Conservation (phyloP, 2,888 invertebrate genomes). For the Tiliacea citrago region DNA sequence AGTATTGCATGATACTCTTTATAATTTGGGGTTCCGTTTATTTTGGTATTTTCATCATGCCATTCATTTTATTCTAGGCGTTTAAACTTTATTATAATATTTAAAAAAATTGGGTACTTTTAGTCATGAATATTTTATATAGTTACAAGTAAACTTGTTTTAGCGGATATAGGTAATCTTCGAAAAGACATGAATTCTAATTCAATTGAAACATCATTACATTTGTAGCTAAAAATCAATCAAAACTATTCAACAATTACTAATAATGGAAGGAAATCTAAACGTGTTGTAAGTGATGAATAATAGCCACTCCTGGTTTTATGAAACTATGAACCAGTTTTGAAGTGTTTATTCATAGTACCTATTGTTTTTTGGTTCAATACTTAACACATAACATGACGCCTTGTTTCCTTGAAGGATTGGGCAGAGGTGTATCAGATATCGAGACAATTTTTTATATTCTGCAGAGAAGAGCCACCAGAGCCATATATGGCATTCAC, state of each 20-base stretch:
- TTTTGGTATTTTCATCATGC: background rate
- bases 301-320: background rate
- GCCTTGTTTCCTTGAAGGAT: background rate
- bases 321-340: background rate
- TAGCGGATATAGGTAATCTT: too few species aligned
- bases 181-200: background rate
- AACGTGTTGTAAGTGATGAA: background rate
- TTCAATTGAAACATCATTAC: background rate
- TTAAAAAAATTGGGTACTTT: background rate
- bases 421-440: background rate
- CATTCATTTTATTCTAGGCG: too few species aligned
- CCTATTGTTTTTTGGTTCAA: background rate
- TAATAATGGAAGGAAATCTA: conserved; percentile 27
- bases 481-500: too few species aligned
- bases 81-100: too few species aligned
- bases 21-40: conserved; percentile 20
- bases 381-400: background rate
- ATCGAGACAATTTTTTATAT: too few species aligned
- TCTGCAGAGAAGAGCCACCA: too few species aligned
- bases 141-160: background rate
- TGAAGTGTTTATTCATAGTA: background rate
- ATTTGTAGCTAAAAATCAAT: background rate
- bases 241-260: background rate
- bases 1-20: background rate
- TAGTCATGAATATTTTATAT: background rate